Percentiles rank a stretch among this genome's conserved stretches.
These are phyloP conservation scores for Meghimatium bilineatum DNA, from an alignment of 2,888 invertebrate species.

Conservation along the genomic window DNA sequence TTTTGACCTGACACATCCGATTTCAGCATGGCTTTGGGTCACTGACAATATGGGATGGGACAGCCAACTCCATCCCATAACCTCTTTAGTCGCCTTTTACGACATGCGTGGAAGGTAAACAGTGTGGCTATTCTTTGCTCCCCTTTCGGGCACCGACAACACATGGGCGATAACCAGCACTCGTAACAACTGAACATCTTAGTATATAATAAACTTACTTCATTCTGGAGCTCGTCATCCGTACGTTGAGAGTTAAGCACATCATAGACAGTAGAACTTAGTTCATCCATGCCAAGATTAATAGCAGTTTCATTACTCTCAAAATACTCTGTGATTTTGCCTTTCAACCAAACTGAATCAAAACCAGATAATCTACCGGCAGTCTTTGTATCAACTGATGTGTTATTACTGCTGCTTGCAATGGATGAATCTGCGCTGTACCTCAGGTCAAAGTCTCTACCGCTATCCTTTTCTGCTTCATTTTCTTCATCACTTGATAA, in stretches of 20 bases:
- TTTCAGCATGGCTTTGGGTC: too few species aligned
- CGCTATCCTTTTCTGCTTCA: constrained; percentile 1
- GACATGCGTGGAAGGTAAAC: too few species aligned
- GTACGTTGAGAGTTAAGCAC: constrained; percentile 69
- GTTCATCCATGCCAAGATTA: constrained; percentile 66
- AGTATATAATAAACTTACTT: constrained; percentile 59
- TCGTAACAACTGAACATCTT: too few species aligned
- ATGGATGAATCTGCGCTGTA: constrained; percentile 13
- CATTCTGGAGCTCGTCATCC: constrained; percentile 74
- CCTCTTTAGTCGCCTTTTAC: too few species aligned
- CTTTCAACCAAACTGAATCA: constrained; percentile 61
- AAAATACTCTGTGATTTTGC: constrained; percentile 63
- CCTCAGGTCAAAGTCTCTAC: constrained; percentile 34
- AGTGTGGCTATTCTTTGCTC: too few species aligned
- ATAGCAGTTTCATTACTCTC: constrained; percentile 57
- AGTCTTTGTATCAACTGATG: constrained; percentile 1
- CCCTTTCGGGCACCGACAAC: too few species aligned
- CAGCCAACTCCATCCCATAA: too few species aligned
- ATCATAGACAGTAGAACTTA: constrained; percentile 73
- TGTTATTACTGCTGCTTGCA: neutral
- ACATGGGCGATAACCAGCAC: too few species aligned
- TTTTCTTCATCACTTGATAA: constrained; percentile 38
- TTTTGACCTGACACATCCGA: too few species aligned
- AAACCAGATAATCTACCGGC: constrained; percentile 31
- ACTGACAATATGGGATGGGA: too few species aligned